Conservation (phyloP, 2,888 invertebrate genomes). For the Blastobasis lacticolella region DNA sequence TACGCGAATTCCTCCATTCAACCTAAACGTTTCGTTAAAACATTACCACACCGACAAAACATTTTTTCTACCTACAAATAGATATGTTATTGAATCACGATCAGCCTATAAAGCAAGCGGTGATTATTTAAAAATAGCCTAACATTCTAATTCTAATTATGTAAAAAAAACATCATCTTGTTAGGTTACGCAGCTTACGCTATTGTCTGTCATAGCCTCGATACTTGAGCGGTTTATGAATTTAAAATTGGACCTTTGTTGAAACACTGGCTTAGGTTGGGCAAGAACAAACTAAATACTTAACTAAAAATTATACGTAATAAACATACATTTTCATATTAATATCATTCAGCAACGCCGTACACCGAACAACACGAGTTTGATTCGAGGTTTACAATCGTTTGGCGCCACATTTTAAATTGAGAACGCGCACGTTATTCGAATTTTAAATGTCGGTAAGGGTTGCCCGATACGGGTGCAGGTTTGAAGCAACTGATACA, state of each 20-base stretch:
- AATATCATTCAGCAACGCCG: no score
- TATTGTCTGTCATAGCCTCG: slow-evolving; percentile 7
- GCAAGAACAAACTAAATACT: neutral
- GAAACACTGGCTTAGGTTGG: slow-evolving; percentile 5
- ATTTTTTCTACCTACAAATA: slow-evolving; percentile 66
- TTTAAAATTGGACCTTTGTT: slow-evolving; percentile 4
- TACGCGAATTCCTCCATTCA: slow-evolving; percentile 24
- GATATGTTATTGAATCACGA: slow-evolving; percentile 72
- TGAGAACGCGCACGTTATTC: no score
- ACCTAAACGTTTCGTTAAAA: slow-evolving; percentile 24
- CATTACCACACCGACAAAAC: slow-evolving; percentile 51
- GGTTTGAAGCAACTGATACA: no score
- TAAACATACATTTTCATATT: no score
- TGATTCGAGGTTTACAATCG: no score
- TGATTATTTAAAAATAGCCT: slow-evolving; percentile 26
- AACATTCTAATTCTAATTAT: slow-evolving; percentile 9
- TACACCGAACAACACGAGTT: no score
- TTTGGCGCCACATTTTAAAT: no score
- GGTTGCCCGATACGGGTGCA: no score
- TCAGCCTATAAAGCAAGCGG: slow-evolving; percentile 60
- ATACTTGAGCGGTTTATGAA: slow-evolving; percentile 3
- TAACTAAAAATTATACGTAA: no score
- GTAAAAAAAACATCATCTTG: slow-evolving; percentile 1
- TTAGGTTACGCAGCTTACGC: neutral
- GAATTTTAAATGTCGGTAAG: no score